phyloP scores from a whole-genome alignment of 2,888 invertebrate species.

The Tineola bisselliella region DNA sequence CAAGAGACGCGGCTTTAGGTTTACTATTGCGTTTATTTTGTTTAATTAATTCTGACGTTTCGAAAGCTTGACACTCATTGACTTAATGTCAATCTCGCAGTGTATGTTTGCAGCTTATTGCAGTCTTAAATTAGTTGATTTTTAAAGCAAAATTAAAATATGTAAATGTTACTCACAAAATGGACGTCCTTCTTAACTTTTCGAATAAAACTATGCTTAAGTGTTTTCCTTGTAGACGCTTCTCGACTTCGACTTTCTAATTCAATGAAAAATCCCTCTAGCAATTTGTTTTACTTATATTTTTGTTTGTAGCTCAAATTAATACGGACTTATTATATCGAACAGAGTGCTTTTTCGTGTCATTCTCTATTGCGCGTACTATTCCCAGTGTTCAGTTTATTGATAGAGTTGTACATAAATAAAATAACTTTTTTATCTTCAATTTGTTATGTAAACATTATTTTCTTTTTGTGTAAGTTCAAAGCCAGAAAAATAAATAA shows the following conservation, averaged over 20 bases:
- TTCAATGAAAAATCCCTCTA: not conserved
- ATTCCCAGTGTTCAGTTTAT: not conserved
- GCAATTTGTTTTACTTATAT: not conserved
- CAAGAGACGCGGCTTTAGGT: too few species aligned
- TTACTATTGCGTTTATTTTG: too few species aligned
- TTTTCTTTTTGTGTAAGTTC: too few species aligned
- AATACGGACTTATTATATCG: not conserved
- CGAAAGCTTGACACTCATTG: too few species aligned
- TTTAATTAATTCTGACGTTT: too few species aligned
- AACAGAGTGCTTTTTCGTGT: not conserved
- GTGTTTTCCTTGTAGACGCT: not conserved
- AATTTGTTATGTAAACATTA: too few species aligned
- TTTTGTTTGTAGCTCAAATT: not conserved
- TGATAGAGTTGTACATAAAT: not conserved
- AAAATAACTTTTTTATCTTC: not conserved
- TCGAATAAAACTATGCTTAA: not conserved
- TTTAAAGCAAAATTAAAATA: not conserved
- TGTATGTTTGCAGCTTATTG: too few species aligned
- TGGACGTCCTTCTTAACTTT: not conserved
- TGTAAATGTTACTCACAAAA: not conserved
- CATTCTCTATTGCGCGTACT: not conserved
- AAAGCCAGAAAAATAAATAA: too few species aligned
- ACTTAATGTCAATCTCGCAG: too few species aligned
- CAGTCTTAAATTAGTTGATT: too few species aligned
- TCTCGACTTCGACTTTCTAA: not conserved